A percentile compares a stretch with the other conserved stretches of the same genome.
These are phyloP conservation scores for Heliconius eleuchia DNA, from an alignment of 1,140 invertebrate genomes.

Conservation along the genomic window DNA sequence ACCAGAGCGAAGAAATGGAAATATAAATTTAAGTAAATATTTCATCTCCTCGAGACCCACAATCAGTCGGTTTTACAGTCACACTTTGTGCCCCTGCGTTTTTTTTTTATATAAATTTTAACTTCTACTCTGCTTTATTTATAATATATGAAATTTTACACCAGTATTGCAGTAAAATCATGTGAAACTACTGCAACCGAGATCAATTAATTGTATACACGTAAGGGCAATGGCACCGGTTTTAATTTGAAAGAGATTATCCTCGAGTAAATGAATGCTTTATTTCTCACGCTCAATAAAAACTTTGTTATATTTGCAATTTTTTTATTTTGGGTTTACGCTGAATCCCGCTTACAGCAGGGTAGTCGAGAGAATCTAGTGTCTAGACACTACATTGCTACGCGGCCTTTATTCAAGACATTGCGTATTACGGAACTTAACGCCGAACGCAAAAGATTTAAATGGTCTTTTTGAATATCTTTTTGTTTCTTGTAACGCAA, in stretches of 20 bases:
- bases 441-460: not conserved
- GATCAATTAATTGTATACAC: not conserved
- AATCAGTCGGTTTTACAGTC: too few species aligned
- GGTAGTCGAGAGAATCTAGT: not conserved
- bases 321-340: not conserved
- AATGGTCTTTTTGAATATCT: not conserved
- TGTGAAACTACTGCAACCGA: not conserved
- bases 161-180: not conserved
- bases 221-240: slow-evolving; percentile 4
- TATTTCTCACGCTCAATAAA: not conserved
- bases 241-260: slow-evolving; percentile 11
- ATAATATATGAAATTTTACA: too few species aligned
- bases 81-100: too few species aligned
- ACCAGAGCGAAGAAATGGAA: too few species aligned
- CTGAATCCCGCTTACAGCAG: not conserved
- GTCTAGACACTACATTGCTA: not conserved
- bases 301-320: not conserved
- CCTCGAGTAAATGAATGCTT: not conserved
- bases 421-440: not conserved
- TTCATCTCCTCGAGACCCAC: too few species aligned
- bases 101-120: too few species aligned
- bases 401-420: not conserved
- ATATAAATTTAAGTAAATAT: too few species aligned
- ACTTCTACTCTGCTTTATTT: too few species aligned
- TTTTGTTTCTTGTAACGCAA: too few species aligned